These are phyloP conservation scores for Nothoprocta perdicaria DNA, from an alignment of 2,113 vertebrate species.

Conservation along the genomic window DNA sequence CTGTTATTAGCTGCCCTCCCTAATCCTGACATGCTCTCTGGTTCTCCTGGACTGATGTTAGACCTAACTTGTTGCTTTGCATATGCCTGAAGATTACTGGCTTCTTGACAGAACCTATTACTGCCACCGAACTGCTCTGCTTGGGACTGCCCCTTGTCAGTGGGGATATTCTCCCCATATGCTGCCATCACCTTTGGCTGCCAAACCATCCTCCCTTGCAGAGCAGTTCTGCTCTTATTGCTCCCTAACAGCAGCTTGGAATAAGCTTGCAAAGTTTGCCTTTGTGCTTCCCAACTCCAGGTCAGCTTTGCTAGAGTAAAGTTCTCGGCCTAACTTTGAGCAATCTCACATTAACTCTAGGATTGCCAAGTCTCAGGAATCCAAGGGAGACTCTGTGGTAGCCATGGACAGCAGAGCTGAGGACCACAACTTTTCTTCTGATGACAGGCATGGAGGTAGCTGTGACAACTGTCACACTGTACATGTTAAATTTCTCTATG, in stretches of 20 bases:
- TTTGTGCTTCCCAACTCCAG: background rate
- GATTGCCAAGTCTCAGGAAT: accelerated
- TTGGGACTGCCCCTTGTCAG: background rate
- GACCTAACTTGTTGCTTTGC: background rate
- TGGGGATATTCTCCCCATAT: background rate
- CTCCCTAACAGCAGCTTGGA: background rate
- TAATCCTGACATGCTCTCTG: no score
- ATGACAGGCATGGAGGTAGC: background rate
- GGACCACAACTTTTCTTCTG: background rate
- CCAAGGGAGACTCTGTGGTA: background rate
- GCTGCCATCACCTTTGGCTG: background rate
- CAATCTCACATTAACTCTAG: background rate
- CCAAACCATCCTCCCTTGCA: background rate
- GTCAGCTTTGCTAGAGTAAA: background rate
- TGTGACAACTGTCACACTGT: background rate
- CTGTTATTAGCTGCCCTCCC: background rate
- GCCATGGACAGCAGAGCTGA: background rate
- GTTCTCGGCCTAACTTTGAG: background rate
- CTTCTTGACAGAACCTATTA: background rate
- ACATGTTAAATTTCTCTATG: background rate
- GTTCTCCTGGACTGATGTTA: background rate
- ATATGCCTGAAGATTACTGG: background rate
- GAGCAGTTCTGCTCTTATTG: background rate
- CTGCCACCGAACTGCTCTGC: background rate
- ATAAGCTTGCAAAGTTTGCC: background rate